Conservation (phyloP, 2,888 invertebrate species). For the Dicranocentrus wangi region DNA sequence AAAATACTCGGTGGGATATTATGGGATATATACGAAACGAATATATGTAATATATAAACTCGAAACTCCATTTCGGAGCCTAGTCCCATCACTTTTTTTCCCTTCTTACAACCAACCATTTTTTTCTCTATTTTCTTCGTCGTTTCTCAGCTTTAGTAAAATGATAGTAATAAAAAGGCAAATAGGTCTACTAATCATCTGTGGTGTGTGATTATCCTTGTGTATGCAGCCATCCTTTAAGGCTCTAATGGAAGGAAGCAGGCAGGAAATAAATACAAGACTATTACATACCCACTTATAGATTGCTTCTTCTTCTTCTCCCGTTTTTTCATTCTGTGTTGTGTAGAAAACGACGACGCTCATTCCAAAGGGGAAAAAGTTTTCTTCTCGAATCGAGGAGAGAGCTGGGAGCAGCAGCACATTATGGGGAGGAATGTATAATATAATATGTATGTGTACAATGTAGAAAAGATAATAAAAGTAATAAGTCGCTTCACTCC, state of each 20-base stretch:
- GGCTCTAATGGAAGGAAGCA: slow-evolving; percentile 10
- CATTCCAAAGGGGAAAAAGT: too few relatives aligned
- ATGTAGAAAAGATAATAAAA: too few relatives aligned
- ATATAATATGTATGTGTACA: too few relatives aligned
- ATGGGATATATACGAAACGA: neutral
- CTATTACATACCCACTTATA: slow-evolving; percentile 1
- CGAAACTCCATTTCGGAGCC: neutral
- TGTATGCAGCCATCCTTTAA: slow-evolving; percentile 21
- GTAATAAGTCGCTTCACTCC: too few relatives aligned
- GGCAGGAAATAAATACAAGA: slow-evolving; percentile 16
- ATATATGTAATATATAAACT: too few relatives aligned
- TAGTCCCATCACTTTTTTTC: neutral
- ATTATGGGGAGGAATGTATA: too few relatives aligned
- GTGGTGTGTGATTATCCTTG: slow-evolving; percentile 56
- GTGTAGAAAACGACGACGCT: too few relatives aligned
- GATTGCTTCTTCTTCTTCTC: neutral
- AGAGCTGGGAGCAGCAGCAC: too few relatives aligned
- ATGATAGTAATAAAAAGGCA: slow-evolving; percentile 72
- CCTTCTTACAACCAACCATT: neutral
- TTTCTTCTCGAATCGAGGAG: too few relatives aligned
- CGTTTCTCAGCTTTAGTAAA: slow-evolving; percentile 66
- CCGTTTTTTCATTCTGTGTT: too few relatives aligned
- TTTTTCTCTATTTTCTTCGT: slow-evolving; percentile 28
- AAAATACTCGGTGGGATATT: slow-evolving; percentile 63
- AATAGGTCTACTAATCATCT: slow-evolving; percentile 72